Base-by-base conservation (phyloP, 2,888 invertebrate genomes). In the Nomada ferruginata region DNA sequence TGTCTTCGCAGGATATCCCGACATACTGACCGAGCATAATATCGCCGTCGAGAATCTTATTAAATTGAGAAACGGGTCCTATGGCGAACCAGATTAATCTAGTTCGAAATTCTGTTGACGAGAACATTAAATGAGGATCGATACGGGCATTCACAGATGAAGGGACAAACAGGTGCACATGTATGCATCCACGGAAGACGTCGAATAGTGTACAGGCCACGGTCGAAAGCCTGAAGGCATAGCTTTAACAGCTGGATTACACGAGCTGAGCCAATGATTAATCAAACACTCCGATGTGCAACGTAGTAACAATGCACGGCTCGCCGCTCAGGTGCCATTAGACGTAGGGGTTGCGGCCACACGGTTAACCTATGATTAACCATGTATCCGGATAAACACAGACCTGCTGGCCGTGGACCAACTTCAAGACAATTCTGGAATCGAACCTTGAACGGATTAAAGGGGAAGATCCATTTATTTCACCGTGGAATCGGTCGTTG, bases 161-260 rank as follows among this genome's bases (percentile, higher is more conserved):
- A 2, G 53, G n/a, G 44, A 20, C 55, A 60, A 76, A 73, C 79
- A 70, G 74, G 66, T 79, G 74, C 74, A 29, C 7, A n/a, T 44
- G 57, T n/a, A 47, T 11, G 47, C 15, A 47, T 15, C 55, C 47
- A 42, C 50, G 64, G 47, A 26, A 68, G 59, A 65, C n/a, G 26
- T 26, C 59, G 57, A 71, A 50, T 71, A 64, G 59, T 72, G 64
- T 76, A 64, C 52, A 26, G 66, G 73, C 2, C 57, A 74, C 69
- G 73, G 29, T 64, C 44, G 64, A 68, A 47, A 64, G 66, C 80
- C 74, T 81, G 75, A 74, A 77, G 81, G 87, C 76, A 57, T 59
- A 85, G 79, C 85, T 87, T 87, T 89, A 89, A 87, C 90, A 90
- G 85, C 87, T 88, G 85, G 89, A 91, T 91, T 90, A 90, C 87